Percentiles rank a stretch among this genome's conserved stretches.
phyloP scores from a whole-genome alignment of 2,888 invertebrate species.

The Ornithoptera priamus region DNA sequence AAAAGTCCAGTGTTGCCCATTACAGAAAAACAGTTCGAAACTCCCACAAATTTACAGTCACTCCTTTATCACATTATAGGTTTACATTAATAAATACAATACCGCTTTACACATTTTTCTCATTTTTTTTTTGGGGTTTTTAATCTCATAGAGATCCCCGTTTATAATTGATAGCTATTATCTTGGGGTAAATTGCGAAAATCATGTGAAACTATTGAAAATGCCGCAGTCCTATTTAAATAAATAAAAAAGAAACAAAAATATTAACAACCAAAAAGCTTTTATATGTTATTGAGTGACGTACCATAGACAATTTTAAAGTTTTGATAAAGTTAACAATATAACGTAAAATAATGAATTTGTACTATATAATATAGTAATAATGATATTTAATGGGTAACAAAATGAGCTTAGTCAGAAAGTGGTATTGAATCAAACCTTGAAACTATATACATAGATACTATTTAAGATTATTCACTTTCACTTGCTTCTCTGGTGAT shows the following conservation, averaged over 20 bases:
- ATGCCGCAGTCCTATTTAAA: constrained; percentile 11
- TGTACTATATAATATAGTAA: background rate
- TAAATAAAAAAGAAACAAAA: constrained; percentile 17
- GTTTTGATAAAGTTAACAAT: background rate
- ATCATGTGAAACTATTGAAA: constrained; percentile 3
- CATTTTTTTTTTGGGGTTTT: too few relatives aligned
- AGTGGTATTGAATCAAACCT: too few relatives aligned
- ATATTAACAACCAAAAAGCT: constrained; percentile 6
- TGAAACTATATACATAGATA: too few relatives aligned
- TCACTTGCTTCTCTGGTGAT: too few relatives aligned
- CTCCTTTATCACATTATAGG: constrained; percentile 65
- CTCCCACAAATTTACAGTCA: constrained; percentile 62
- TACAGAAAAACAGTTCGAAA: constrained; percentile 36
- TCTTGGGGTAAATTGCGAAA: constrained; percentile 26
- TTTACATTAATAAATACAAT: constrained; percentile 59
- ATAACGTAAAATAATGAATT: background rate
- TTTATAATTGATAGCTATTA: constrained; percentile 34
- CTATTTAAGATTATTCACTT: too few relatives aligned
- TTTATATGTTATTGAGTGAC: constrained; percentile 4
- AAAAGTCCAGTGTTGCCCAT: constrained; percentile 9
- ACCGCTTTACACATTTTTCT: constrained; percentile 34
- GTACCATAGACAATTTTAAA: constrained; percentile 25
- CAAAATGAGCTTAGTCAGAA: background rate
- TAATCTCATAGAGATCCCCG: background rate
- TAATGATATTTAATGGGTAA: background rate